A percentile compares a stretch with the other conserved stretches of the same genome.
Evolutionary conservation across 2,888 invertebrate species (phyloP).

Genomic region (Eulithis testata): DNA sequence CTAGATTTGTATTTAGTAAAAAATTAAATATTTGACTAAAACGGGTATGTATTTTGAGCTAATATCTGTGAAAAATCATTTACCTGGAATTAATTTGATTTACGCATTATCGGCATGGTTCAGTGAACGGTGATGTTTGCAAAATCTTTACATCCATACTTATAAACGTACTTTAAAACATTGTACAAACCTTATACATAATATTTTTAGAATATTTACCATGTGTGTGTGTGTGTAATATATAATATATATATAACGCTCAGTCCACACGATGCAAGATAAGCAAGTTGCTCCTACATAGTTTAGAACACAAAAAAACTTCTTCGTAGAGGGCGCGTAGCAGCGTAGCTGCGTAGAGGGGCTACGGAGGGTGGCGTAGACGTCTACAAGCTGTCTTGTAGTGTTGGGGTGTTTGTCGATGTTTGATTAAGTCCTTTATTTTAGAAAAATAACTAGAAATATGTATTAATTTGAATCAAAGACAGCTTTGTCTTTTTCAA

Average conservation of each 20-base stretch:
- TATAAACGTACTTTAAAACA: no score
- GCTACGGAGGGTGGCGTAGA: slow-evolving; percentile 51
- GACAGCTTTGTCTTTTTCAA: no score
- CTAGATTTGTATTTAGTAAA: no score
- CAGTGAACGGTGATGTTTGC: neutral
- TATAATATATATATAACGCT: no score
- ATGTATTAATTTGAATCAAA: neutral
- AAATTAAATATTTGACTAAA: no score
- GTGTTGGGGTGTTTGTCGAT: slow-evolving; percentile 19
- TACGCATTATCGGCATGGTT: neutral
- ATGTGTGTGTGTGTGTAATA: no score
- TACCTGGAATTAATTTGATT: slow-evolving; percentile 2
- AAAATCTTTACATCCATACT: neutral
- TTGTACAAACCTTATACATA: no score
- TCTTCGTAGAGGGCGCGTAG: slow-evolving; percentile 44
- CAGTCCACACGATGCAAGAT: neutral
- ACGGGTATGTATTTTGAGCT: neutral
- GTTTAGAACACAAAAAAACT: slow-evolving; percentile 17
- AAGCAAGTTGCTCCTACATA: neutral
- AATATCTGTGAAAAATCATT: slow-evolving; percentile 1
- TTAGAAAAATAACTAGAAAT: no score
- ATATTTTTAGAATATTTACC: neutral
- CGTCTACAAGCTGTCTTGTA: slow-evolving; percentile 44
- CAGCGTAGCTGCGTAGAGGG: slow-evolving; percentile 45
- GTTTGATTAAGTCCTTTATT: neutral